Evolutionary conservation across 2,113 vertebrate genomes (phyloP), one percentile per base, ranked within the genome.

Genomic region (Castor canadensis): DNA sequence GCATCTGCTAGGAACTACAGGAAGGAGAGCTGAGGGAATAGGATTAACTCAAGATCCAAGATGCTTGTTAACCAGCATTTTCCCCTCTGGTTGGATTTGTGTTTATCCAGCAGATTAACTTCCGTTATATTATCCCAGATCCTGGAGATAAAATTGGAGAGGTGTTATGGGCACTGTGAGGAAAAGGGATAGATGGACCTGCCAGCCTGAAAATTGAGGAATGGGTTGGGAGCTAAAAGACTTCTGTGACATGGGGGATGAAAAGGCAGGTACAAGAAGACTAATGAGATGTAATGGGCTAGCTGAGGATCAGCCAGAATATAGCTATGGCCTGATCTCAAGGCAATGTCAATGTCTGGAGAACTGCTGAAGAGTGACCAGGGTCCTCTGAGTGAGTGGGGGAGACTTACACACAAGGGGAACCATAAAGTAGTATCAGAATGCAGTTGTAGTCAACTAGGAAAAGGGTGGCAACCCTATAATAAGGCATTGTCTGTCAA

Each of bases 161-260:
- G 24, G 49, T 38, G 19, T 58, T 58, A 15, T 83, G 45, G 54
- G 22, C 35, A 35, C 30, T 26, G 32, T 69, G 47, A 62, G 28
- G 24, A 26, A 64, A 40, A 67, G 56, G 71, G 75, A 5, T 38
- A 12, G 32, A 17, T 47, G 32, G 7, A 76, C 32, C 54, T 76
- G 35, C 56, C 35, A 64, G 9, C 56, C 56, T 52, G 49, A 94
- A 49, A 82, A 11, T 3, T 73, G 76, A 35, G 35, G 10, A 0
- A 8, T 32, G 80, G 60, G 32, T 35, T 60, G 92, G 40, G 32
- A 32, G 16, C 56, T 58, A 43, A 52, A 83, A 52, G 47, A 72
- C 40, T 56, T 83, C 0, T 10, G n/a, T 19, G 28, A 56, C 45
- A 9, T 43, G 0, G 54, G 56, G 24, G 12, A 4, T 3, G 1